Conservation (phyloP, 2,888 invertebrate genomes). For the Apantesis nais region DNA sequence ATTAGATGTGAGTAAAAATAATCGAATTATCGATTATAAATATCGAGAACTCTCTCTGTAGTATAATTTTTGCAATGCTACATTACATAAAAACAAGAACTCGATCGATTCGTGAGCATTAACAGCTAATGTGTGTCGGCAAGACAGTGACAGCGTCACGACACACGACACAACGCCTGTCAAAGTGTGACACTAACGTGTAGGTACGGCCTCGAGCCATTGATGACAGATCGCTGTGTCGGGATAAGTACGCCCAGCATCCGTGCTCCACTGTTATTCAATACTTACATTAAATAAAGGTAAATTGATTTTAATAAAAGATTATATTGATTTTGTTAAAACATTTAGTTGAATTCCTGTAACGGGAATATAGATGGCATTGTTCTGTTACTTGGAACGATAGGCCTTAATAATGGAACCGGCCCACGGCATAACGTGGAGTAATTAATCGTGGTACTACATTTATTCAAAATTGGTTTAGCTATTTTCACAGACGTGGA, state of each 20-base stretch:
- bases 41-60: neutral
- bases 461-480: neutral
- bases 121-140: neutral
- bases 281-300: neutral
- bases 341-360: neutral
- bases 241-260: no score
- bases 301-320: neutral
- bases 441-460: neutral
- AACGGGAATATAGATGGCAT: neutral
- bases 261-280: neutral
- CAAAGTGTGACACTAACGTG: neutral
- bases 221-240: neutral
- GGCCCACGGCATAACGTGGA: neutral
- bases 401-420: neutral
- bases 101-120: neutral
- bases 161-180: neutral
- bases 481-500: neutral
- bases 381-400: neutral
- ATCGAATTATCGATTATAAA: no score
- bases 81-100: neutral
- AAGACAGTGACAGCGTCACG: neutral
- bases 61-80: no score
- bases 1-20: no score
- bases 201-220: neutral
- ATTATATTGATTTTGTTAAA: neutral